Percentiles rank a stretch among this genome's conserved stretches.
Conservation (phyloP, 2,888 invertebrate species). For the Ectemnius lituratus region DNA sequence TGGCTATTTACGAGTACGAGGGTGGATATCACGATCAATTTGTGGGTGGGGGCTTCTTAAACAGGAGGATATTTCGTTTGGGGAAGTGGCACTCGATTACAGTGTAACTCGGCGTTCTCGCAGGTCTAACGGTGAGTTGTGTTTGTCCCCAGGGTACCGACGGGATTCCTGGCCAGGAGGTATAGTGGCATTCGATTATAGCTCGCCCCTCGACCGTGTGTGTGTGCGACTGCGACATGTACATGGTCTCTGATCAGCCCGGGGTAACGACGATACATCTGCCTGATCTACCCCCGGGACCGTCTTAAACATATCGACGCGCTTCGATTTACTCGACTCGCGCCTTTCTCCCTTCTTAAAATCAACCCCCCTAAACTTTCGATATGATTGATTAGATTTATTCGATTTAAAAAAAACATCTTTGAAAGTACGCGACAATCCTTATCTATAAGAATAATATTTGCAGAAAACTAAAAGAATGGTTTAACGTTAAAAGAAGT, state of each 20-base stretch:
- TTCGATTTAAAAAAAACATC: too few relatives aligned
- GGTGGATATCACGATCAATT: slow-evolving; percentile 18
- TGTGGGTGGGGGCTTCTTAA: slow-evolving; percentile 8
- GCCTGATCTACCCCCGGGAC: slow-evolving; percentile 58
- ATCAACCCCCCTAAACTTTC: not conserved
- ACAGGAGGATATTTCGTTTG: slow-evolving; percentile 29
- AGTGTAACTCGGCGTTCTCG: slow-evolving; percentile 16
- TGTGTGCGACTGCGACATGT: slow-evolving; percentile 55
- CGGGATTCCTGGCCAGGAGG: slow-evolving; percentile 95
- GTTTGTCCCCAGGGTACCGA: slow-evolving; percentile 88
- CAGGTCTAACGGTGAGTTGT: slow-evolving; percentile 55
- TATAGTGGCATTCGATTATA: slow-evolving; percentile 76
- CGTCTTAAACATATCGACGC: slow-evolving; percentile 42
- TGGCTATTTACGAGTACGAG: not conserved
- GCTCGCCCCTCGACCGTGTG: slow-evolving; percentile 45
- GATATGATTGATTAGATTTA: too few relatives aligned
- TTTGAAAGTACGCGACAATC: too few relatives aligned
- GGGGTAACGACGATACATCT: slow-evolving; percentile 60
- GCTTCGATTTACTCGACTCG: slow-evolving; percentile 34
- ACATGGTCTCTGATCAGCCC: slow-evolving; percentile 56
- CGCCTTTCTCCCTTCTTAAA: slow-evolving; percentile 48
- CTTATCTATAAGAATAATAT: too few relatives aligned
- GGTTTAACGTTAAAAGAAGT: too few relatives aligned
- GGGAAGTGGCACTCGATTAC: slow-evolving; percentile 40
- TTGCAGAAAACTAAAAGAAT: too few relatives aligned